phyloP scores from a whole-genome alignment of 1,140 invertebrate species.

The Nylanderia fulva region DNA sequence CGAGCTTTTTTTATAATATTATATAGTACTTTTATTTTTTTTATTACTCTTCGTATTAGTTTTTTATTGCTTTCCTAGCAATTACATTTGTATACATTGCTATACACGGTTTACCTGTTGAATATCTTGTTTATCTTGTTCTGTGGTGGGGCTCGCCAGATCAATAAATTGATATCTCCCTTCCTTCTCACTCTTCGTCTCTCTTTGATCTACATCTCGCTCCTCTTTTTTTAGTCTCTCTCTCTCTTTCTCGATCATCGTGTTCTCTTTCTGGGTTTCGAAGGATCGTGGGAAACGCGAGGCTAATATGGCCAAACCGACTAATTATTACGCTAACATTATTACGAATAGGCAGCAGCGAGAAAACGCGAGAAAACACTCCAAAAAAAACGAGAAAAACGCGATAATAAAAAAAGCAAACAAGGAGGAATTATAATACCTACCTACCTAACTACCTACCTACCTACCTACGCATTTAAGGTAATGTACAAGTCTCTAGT shows the following conservation, averaged over 20 bases:
- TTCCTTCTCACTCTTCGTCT: not conserved
- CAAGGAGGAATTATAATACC: constrained; percentile 63
- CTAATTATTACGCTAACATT: constrained; percentile 67
- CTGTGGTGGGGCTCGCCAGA: constrained; percentile 29
- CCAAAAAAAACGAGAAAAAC: constrained; percentile 52
- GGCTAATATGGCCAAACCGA: constrained; percentile 61
- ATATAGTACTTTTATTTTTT: constrained; percentile 20
- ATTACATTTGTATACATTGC: constrained; percentile 9
- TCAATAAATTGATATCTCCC: constrained; percentile 58
- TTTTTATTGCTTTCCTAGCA: constrained; percentile 2
- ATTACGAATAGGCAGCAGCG: constrained; percentile 45
- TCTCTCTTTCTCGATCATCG: not conserved
- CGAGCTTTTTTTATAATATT: constrained; percentile 10
- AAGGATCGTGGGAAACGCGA: constrained; percentile 21
- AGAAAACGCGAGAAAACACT: constrained; percentile 44
- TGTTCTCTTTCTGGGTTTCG: constrained; percentile 34
- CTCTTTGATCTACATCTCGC: constrained; percentile 15
- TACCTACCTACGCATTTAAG: constrained; percentile 79
- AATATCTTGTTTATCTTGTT: constrained; percentile 57
- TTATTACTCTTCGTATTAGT: not conserved
- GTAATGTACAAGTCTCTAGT: constrained; percentile 82
- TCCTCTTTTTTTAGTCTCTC: not conserved
- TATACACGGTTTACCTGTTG: constrained; percentile 55
- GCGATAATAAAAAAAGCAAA: constrained; percentile 49
- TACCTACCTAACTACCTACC: constrained; percentile 52